These are phyloP conservation scores for Proales similis DNA, from an alignment of 1,140 invertebrate genomes.

Conservation along the genomic window DNA sequence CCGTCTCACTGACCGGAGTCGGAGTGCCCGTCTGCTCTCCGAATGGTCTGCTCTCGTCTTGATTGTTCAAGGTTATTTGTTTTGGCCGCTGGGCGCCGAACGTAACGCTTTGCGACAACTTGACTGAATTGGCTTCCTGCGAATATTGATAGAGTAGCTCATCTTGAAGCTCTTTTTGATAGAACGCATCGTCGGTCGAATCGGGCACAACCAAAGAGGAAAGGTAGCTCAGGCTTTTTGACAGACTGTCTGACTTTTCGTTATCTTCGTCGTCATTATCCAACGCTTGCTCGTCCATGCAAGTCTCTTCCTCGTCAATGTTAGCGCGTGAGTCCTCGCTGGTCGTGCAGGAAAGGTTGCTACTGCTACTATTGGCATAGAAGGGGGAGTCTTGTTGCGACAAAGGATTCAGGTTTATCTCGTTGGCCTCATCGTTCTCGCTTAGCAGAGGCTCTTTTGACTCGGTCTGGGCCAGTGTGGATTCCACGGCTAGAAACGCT, in stretches of 20 bases:
- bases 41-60: neutral
- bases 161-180: neutral
- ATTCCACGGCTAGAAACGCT: neutral
- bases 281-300: neutral
- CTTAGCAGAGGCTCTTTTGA: constrained; percentile 28
- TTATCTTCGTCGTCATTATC: neutral
- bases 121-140: neutral
- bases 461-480: neutral
- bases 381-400: too few relatives aligned
- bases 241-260: constrained; percentile 2
- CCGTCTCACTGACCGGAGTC: constrained; percentile 16
- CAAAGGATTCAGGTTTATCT: constrained; percentile 1
- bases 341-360: constrained; percentile 16
- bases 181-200: neutral
- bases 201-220: constrained; percentile 20
- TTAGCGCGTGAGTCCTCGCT: constrained; percentile 1
- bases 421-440: neutral
- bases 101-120: constrained; percentile 15
- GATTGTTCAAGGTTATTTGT: neutral
- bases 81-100: neutral
- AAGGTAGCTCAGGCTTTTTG: constrained; percentile 24
- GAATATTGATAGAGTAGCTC: neutral
- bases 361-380: neutral
- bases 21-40: neutral
- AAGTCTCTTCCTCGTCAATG: neutral